These are phyloP conservation scores for Elephantulus edwardii DNA, from an alignment of 2,113 vertebrate genomes.

Conservation along the genomic window DNA sequence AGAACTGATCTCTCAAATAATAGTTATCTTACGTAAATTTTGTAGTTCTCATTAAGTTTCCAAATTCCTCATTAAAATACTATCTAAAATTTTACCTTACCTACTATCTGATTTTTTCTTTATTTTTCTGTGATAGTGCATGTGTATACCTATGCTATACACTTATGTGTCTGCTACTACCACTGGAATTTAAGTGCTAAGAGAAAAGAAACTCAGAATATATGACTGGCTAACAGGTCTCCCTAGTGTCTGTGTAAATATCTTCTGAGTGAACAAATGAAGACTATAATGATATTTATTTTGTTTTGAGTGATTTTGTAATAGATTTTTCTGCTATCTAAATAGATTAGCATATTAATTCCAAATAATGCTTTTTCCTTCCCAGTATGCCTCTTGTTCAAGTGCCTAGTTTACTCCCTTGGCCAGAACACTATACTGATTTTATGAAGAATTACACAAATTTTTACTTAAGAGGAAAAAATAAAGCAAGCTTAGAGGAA, in stretches of 20 bases:
- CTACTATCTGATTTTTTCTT: background rate
- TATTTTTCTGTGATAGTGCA: background rate
- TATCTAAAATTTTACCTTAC: background rate
- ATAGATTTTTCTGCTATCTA: background rate
- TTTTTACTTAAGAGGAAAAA: slow-evolving; percentile 20
- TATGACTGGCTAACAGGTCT: background rate
- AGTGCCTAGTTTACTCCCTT: background rate
- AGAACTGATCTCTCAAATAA: slow-evolving; percentile 17
- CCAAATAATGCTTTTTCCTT: background rate
- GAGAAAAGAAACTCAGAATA: background rate
- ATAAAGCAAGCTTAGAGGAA: background rate
- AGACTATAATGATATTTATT: background rate
- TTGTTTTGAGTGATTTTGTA: background rate
- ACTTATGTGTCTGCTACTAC: too few relatives aligned
- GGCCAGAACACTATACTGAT: background rate
- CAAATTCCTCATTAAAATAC: slow-evolving; percentile 13
- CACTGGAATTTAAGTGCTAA: background rate
- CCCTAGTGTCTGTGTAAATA: background rate
- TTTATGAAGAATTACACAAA: slow-evolving; percentile 27
- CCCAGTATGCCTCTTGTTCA: background rate
- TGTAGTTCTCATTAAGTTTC: too few relatives aligned
- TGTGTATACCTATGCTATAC: background rate
- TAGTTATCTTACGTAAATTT: background rate
- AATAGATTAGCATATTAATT: background rate
- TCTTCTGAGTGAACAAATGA: background rate